Evolutionary conservation across 2,113 vertebrate species (phyloP).

Genomic region (Pandion haliaetus): DNA sequence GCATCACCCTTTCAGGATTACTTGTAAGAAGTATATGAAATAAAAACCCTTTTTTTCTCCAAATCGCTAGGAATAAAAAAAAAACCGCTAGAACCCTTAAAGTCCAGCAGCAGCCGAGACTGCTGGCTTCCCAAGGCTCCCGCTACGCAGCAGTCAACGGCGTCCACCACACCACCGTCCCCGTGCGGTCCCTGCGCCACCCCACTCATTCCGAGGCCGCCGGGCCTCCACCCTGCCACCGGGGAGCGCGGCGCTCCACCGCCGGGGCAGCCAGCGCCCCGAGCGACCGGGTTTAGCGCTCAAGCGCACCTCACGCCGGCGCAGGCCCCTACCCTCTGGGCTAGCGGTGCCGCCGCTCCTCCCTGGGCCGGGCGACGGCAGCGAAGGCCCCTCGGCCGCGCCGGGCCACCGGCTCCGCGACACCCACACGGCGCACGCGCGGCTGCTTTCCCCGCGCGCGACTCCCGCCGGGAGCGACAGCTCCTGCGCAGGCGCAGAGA

Average conservation of each 20-base stretch:
- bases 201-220: neutral
- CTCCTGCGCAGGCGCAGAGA: neutral
- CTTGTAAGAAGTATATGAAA: accelerated
- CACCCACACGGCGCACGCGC: neutral
- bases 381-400: accelerated
- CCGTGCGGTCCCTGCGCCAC: neutral
- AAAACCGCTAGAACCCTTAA: accelerated
- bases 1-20: neutral
- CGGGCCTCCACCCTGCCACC: neutral
- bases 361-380: neutral
- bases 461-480: accelerated
- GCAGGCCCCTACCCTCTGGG: neutral
- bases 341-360: neutral
- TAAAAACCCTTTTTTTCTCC: accelerated
- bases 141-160: accelerated
- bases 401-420: neutral
- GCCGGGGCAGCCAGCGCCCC: no score
- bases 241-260: neutral
- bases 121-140: accelerated
- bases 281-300: neutral
- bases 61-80: neutral
- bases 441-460: accelerated
- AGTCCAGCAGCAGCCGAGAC: accelerated
- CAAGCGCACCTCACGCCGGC: no score
- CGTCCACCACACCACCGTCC: accelerated